Base-by-base conservation (phyloP, 1,140 invertebrate genomes). In the Eumeta japonica region DNA sequence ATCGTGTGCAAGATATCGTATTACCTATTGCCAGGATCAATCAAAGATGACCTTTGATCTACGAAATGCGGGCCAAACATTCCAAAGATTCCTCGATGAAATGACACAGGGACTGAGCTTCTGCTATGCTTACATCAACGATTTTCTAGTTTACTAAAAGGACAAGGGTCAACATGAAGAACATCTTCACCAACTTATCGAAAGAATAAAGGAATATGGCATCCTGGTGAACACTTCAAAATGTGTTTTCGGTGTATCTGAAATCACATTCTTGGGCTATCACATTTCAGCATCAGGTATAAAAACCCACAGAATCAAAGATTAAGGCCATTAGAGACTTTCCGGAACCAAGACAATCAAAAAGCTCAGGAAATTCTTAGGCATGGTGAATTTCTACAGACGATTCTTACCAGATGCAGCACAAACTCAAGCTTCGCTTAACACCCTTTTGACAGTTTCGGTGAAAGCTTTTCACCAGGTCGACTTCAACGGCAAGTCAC, bases 11-110 rank as follows among this genome's bases (percentile, higher is more conserved):
- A n/a, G n/a, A n/a, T n/a, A n/a, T n/a, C n/a, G n/a, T n/a, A n/a
- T n/a, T n/a, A n/a, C n/a, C n/a, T n/a, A n/a, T n/a, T n/a, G n/a
- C n/a, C n/a, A n/a, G n/a, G n/a, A n/a, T n/a, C n/a, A n/a, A n/a
- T n/a, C n/a, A n/a, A n/a, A n/a, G n/a, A 60, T 59, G 52, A 45
- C 36, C 42, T 64, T 72, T 43, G 59, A 63, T 3, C 50, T 43
- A n/a, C n/a, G n/a, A n/a, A n/a, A n/a, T n/a, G n/a, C n/a, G n/a
- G 79, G n/a, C n/a, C n/a, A n/a, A n/a, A n/a, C n/a, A n/a, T n/a
- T n/a, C n/a, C n/a, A n/a, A n/a, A n/a, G n/a, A 2, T 64, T 76
- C 14, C 79, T 82, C 38, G 62, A 79, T 43, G 35, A 67, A 16
- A 52, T 78, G 2, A 45, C 75, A 3, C 18, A 35, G 15, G 50